A percentile compares a stretch with the other conserved stretches of the same genome.
phyloP scores from a whole-genome alignment of 2,113 vertebrate species.

The Orcinus orca region DNA sequence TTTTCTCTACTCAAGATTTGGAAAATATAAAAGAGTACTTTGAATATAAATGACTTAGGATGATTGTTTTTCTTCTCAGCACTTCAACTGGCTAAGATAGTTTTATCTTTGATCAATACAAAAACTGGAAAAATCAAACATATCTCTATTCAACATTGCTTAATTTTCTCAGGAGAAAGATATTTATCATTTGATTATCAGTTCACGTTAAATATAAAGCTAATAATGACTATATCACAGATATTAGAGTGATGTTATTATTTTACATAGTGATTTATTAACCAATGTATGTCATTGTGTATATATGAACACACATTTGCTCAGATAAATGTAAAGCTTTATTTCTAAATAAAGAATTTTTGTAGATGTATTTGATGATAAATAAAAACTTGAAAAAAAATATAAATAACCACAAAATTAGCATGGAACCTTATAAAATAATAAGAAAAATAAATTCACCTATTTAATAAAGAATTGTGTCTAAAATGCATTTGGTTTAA shows the following conservation, averaged over 20 bases:
- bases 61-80: not conserved
- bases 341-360: not conserved
- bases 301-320: not conserved
- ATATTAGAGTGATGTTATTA: not conserved
- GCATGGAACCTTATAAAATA: not conserved
- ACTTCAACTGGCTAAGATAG: not conserved
- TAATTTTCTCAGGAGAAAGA: not conserved
- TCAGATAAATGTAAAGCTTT: not conserved
- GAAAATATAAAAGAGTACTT: not conserved
- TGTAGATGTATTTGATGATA: not conserved
- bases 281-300: not conserved
- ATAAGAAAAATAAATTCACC: not conserved
- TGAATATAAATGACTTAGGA: not conserved
- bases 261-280: not conserved
- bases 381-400: not conserved
- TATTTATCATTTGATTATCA: not conserved
- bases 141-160: not conserved
- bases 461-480: not conserved
- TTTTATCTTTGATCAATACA: not conserved
- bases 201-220: not conserved
- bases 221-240: not conserved
- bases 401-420: not conserved
- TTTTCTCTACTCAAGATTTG: not conserved
- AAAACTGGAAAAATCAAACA: not conserved
- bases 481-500: not conserved